Base-by-base conservation (phyloP, 2,888 invertebrate species). In the Girardia tigrina region DNA sequence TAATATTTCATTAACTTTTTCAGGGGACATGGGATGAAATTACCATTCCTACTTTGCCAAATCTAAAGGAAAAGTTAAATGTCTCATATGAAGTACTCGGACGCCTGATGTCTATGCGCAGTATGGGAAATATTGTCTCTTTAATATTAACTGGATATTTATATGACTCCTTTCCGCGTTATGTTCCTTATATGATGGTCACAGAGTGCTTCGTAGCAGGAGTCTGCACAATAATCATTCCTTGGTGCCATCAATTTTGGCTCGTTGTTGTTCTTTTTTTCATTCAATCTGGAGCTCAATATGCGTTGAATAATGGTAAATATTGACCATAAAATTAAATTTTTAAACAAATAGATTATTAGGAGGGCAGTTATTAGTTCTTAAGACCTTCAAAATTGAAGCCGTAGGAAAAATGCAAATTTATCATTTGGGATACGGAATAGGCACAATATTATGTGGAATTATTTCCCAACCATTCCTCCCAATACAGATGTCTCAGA, bases 51-150 rank as follows among this genome's bases (percentile, higher is more conserved):
- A 56, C 56, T 20, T 56, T 56, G 56, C 56, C 56, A 2, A 56
- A 56, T 56, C 23, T 56, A 23, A 56, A 56, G 23, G 56, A 56
- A 56, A 56, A 56, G 23, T 56, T 56, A 56, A 56, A 56, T 56
- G 56, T 56, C 4, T 16, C 56, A n/a, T 56, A 56, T 16, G 56
- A 56, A 56, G n/a, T 56, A 4, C n/a, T 56, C 20, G 56, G 56
- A n/a, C n/a, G n/a, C n/a, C n/a, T 56, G 56, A 56, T 56, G 56
- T 56, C 56, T 2, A 56, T 56, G 56, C n/a, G 56, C 6, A 56
- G 56, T 23, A 12, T 56, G 4, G 56, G 56, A n/a, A 56, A 56
- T 56, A 56, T 56, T 56, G 4, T 16, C n/a, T n/a, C 56, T 6
- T 16, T 56, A 8, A 4, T 56, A 56, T 20, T n/a, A 6, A 16